Evolutionary conservation across 2,113 vertebrate species (phyloP), one percentile per base, ranked within the genome.

Genomic region (Alaudala cheleensis): DNA sequence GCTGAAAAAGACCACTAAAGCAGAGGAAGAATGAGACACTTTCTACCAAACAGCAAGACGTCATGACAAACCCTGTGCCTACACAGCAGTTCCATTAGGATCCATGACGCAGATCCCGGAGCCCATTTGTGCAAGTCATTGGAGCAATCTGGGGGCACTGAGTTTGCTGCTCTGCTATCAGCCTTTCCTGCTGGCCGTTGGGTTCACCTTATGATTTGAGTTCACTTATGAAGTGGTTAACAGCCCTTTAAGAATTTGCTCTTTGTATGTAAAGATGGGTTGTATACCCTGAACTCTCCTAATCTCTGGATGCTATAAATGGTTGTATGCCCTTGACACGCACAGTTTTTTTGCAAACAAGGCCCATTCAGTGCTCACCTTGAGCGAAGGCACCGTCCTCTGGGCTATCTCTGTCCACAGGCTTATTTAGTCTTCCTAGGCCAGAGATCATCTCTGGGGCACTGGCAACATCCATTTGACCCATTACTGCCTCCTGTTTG

Each of bases 151-250:
- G 71, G 60, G 51, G 67, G 9, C 77, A 82, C 7, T 54, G 85
- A 93, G 64, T 91, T 93, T 76, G 65, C 77, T 51, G 23, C 37
- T 82, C 23, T 90, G 89, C 83, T 94, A 95, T 95, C 95, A 95
- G 69, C 45, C 56, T 54, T 95, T 56, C 67, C 54, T n/a, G 34
- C 64, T 19, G 84, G 88, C 33, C 1, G 0, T 56, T 65, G 42
- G 47, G 65, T 60, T 94, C 78, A 92, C 88, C 33, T 73, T 23
- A n/a, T 57, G 69, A 65, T 62, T 89, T 78, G 65, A 95, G 92
- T 89, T 96, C 95, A 95, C 44, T 20, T 23, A 23, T 2, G 39
- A 65, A 45, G 56, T 69, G 31, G 53, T 42, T 93, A 95, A 83
- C 51, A 95, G 69, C 69, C 56, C 23, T 69, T 45, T 58, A 85